These are phyloP conservation scores for Phylloscopus trochilus DNA, from an alignment of 2,113 vertebrate genomes.

Conservation along the genomic window DNA sequence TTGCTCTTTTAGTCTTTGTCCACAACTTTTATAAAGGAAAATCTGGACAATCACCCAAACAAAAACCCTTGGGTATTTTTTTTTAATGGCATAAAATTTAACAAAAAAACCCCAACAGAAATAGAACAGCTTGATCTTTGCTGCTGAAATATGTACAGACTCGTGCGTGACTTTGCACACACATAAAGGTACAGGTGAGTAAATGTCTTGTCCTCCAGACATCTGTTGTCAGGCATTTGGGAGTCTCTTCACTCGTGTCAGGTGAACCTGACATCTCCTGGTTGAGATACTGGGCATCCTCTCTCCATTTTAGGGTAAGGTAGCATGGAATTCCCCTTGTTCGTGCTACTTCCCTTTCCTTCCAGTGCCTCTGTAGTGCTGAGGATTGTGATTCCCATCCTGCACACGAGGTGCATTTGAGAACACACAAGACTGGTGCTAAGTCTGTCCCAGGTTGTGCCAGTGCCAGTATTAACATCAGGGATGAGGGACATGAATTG, in stretches of 20 bases:
- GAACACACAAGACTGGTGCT: fast-evolving
- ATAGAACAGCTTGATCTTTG: background rate
- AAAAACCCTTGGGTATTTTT: background rate
- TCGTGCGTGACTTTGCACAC: background rate
- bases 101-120: background rate
- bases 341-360: background rate
- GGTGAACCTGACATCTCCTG: background rate
- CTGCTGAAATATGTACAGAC: background rate
- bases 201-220: background rate
- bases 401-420: background rate
- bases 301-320: background rate
- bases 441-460: background rate
- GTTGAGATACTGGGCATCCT: background rate
- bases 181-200: background rate
- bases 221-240: background rate
- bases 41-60: background rate
- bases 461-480: background rate
- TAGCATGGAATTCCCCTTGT: background rate
- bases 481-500: background rate
- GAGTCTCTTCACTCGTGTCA: background rate
- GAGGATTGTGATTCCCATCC: fast-evolving
- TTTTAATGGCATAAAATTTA: background rate
- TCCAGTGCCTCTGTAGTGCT: fast-evolving
- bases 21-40: background rate
- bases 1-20: background rate